Conservation (phyloP, 2,797 vertebrate species). For the Periparus ater region DNA sequence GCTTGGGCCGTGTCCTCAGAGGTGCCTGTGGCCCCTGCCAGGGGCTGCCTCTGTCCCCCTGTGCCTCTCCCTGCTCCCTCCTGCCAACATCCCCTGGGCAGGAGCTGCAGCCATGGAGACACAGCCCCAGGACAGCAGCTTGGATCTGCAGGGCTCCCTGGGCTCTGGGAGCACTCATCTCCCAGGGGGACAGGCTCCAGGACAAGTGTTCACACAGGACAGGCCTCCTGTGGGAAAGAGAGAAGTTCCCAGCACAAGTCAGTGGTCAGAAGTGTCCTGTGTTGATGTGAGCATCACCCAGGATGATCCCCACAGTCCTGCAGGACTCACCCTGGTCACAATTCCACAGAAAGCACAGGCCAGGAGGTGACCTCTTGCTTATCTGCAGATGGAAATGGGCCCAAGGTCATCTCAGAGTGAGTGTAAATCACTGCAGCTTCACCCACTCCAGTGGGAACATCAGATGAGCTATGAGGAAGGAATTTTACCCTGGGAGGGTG, state of each 20-base stretch:
- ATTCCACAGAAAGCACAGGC: not conserved
- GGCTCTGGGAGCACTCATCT: not conserved
- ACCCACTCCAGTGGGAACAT: not conserved
- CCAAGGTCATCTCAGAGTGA: rapidly evolving
- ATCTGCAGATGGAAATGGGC: not conserved
- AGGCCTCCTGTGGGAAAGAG: not conserved
- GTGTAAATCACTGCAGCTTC: not conserved
- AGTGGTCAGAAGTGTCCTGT: not conserved
- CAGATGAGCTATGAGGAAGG: rapidly evolving
- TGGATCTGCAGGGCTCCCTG: not conserved
- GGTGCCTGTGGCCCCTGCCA: not conserved
- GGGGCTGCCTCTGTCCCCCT: not conserved
- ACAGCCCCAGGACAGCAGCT: not conserved
- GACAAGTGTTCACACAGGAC: not conserved
- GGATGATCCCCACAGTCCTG: not conserved
- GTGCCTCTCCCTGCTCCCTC: not conserved
- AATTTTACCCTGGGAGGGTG: not conserved
- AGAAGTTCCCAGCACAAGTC: not conserved
- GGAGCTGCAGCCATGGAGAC: not conserved
- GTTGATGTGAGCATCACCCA: not conserved
- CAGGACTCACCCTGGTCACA: not conserved
- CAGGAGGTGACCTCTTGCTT: not conserved
- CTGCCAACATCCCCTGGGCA: not conserved
- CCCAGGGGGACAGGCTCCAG: not conserved
- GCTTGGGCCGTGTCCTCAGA: not conserved